Base-by-base conservation (phyloP, 2,888 invertebrate genomes). In the Synergus laeviventris region DNA sequence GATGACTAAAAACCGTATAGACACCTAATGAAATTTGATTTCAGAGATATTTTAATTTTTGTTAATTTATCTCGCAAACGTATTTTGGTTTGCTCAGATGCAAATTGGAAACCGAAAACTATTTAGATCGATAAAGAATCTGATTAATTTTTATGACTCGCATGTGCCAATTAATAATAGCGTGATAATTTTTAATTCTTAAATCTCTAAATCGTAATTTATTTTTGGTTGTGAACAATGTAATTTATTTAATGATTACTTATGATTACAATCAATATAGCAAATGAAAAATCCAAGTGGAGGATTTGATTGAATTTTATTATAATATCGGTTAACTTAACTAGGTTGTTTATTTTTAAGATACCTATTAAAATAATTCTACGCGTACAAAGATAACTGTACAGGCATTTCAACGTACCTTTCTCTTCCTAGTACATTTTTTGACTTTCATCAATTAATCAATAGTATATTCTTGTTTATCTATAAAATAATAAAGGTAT, bases 121-220 rank as follows among this genome's bases (percentile, higher is more conserved):
- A n/a, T 62, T 61, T 64, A 39, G 39, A 64, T 64, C 64, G 64
- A 42, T 64, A 42, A 12, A 14, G 39, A 64, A 42, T 39, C 39
- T 64, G 21, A 64, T 42, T 21, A 42, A 42, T 42, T 42, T 21
- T 64, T 64, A 12, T 39, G 39, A 64, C 9, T 62, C 36, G 36
- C 36, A 11, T 31, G 4, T 31, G 4, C 31, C 31, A 62, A 7
- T 14, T 21, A 42, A 21, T 12, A 64, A 18, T 62, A 62, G 18
- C 38, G 18, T 16, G 1, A 56, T 18, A 18, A 18, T n/a, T 9
- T 56, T 56, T n/a, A 9, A 18, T 56, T 56, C n/a, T 56, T 56
- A 18, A 21, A 8, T 18, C 18, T 56, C 56, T 56, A 9, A 21
- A 56, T 31, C 31, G 3, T 31, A 18, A 18, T 42, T 8, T 42